Base-by-base conservation (phyloP, 2,797 vertebrate genomes). In the Epinephelus awoara region DNA sequence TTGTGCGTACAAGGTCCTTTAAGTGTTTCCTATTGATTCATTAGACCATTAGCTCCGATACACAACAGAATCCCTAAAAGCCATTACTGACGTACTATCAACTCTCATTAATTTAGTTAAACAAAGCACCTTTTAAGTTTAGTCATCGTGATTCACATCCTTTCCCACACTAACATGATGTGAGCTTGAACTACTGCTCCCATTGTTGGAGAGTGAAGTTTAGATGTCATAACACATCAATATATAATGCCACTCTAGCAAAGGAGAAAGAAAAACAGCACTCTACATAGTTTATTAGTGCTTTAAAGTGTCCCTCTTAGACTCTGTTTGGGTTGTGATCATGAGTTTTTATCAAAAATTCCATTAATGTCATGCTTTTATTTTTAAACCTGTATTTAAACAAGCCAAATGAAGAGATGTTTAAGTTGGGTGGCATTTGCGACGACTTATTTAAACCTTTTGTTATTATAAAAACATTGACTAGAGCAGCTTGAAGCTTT, bases 21-120 rank as follows among this genome's bases (percentile, higher is more conserved):
- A 82, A 90, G 86, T 85, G 87, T 83, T 89, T 85, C 68, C 42
- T 79, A 91, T 92, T 75, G 89, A 93, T 92, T 88, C 65, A 82
- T 79, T 59, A 42, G 56, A 64, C 67, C 85, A 82, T 86, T 91
- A 86, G 51, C 58, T 61, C 62, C 2, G 15, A 46, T 67, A 81
- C 59, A 63, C 67, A 47, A 13, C 72, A 74, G 59, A 80, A 83
- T 67, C 58, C 73, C 76, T 84, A 71, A 79, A 89, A 88, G 84
- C 82, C 58, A 59, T 74, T 56, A 34, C 69, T 70, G 69, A 84
- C 85, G 66, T 59, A 27, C 54, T 47, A 72, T 82, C 79, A 76
- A 13, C 81, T 50, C 23, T 17, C 73, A 65, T 81, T 84, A 52
- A 82, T 83, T 72, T 57, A 47, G 59, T 72, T 66, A 19, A 77